Evolutionary conservation across 2,888 invertebrate species (phyloP).

Genomic region (Smittia sp.): DNA sequence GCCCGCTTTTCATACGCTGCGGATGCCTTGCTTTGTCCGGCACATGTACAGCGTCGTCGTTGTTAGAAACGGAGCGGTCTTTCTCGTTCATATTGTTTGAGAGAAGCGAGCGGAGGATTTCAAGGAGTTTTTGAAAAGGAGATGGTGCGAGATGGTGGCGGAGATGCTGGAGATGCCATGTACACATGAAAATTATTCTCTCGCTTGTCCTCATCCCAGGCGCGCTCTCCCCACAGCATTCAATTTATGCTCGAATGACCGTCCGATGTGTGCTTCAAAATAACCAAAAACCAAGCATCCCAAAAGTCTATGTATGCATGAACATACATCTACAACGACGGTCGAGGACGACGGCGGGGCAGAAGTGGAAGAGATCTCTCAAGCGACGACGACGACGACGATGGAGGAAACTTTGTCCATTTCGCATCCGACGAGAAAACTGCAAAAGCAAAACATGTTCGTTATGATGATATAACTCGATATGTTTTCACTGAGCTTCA

Average conservation of each 20-base stretch:
- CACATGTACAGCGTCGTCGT: constrained; percentile 40
- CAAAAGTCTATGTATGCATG: constrained; percentile 22
- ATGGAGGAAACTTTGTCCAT: constrained; percentile 19
- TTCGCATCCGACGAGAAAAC: background rate
- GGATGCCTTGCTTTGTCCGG: constrained; percentile 38
- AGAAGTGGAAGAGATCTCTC: background rate
- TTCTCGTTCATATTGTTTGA: constrained; percentile 26
- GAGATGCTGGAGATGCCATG: constrained; percentile 17
- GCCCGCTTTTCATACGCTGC: constrained; percentile 13
- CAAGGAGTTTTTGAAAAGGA: constrained; percentile 35
- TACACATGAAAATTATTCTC: constrained; percentile 39
- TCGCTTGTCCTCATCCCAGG: background rate
- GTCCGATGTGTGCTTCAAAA: constrained; percentile 30
- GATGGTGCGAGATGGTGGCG: background rate
- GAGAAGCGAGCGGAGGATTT: constrained; percentile 23
- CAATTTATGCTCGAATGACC: constrained; percentile 41
- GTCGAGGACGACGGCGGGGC: background rate
- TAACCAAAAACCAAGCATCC: constrained; percentile 32
- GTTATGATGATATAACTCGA: constrained; percentile 13
- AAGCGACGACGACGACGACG: background rate
- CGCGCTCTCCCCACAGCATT: constrained; percentile 7
- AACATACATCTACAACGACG: background rate
- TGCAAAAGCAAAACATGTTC: constrained; percentile 4
- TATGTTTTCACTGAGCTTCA: constrained; percentile 8
- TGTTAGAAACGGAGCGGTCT: constrained; percentile 40